Evolutionary conservation across 2,888 invertebrate species (phyloP).

Genomic region (Cryptops parisi): DNA sequence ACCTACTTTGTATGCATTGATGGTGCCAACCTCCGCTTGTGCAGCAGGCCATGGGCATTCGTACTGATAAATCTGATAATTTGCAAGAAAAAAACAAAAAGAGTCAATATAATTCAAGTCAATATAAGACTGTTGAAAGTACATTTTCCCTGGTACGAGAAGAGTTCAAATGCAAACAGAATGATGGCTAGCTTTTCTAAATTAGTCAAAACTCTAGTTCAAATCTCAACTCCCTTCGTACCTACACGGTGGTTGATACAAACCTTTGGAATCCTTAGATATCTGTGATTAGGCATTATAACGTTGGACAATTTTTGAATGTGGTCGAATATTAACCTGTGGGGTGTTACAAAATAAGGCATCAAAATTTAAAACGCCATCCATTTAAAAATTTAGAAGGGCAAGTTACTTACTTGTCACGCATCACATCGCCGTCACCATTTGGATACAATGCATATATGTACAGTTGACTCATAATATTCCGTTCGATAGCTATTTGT

Average conservation of each 20-base stretch:
- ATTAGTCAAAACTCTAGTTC: no score
- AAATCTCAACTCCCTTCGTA: no score
- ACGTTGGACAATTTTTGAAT: conserved; percentile 61
- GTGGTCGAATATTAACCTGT: conserved; percentile 71
- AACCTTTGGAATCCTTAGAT: conserved; percentile 59
- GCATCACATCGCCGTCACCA: conserved; percentile 81
- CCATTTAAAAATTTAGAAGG: background rate
- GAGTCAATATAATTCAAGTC: no score
- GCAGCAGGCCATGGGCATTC: conserved; percentile 96
- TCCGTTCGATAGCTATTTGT: conserved; percentile 69
- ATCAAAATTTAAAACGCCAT: background rate
- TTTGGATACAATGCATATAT: conserved; percentile 90
- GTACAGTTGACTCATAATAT: conserved; percentile 83
- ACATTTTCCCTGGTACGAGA: no score
- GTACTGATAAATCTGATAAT: conserved; percentile 49
- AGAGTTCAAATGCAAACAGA: no score
- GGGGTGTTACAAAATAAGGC: background rate
- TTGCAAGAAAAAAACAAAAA: background rate
- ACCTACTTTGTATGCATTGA: conserved; percentile 63
- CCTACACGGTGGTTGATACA: no score
- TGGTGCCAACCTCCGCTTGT: conserved; percentile 71
- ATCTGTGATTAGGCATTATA: conserved; percentile 63
- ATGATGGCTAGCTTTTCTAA: no score
- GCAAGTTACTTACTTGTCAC: conserved; percentile 58
- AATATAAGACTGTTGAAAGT: no score